Base-by-base conservation (phyloP, 64 coral and sea anemone species). In the Pocillopora verrucosa region DNA sequence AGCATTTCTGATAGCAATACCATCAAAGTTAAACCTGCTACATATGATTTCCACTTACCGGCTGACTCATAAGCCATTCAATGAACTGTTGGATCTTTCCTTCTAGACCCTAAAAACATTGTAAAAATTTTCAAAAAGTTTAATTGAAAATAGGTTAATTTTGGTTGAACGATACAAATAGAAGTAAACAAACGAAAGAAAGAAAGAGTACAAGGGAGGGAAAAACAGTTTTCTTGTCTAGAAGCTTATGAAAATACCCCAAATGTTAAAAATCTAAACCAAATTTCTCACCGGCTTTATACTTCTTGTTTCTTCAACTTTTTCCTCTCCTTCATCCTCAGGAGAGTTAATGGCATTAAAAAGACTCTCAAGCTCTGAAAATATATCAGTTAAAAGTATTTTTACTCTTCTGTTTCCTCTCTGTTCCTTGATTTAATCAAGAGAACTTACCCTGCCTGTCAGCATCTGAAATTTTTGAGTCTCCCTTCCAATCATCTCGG, bases 401-500 rank as follows among this genome's bases (percentile, higher is more conserved):
- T 41, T 17, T 20, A 19, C 16, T 24, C 16, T 69, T 69, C 24
- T 69, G 4, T 16, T 69, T 78, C 45, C 15, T 24, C 30, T 78
- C 76, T 5, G 57, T 61, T 82, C 34, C 22, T 19, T 82, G 14
- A 7, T 3, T 51, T 51, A 51, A 51, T 51, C 41, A 51, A 3
- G 41, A 51, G 41, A 51, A 36, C 61, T 3, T 86, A 99, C 94
- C 97, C 91, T 92, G 69, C 34, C 94, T 89, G 67, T 99, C 93
- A 78, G 92, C 93, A 60, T 99, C 97, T 16, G 93, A 99, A 68
- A 99, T 99, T 86, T 93, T 95, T 60, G 93, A 93, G 63, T 95
- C 97, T 10, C 94, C 97, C 65, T 98, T 98, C 96, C 96, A 98
- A 64, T 98, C 90, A 83, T 95, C 91, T 16, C 96, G 77, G 56